Conservation (phyloP, 1,140 invertebrate genomes). For the Drosophila paulistorum region DNA sequence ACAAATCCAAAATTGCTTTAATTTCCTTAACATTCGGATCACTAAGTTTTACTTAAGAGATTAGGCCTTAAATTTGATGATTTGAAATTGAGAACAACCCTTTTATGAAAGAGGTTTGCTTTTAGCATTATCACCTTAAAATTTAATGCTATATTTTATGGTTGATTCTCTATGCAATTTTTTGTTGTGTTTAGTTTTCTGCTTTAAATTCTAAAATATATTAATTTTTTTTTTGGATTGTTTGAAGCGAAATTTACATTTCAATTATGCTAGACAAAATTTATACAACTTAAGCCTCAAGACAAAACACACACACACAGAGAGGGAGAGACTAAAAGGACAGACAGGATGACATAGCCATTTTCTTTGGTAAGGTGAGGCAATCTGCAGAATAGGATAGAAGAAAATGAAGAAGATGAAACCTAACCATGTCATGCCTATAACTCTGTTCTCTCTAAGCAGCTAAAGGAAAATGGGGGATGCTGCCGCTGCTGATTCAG, state of each 20-base stretch:
- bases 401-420: slow-evolving; percentile 5
- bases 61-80: too few species aligned
- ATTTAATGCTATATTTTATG: neutral
- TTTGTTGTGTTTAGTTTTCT: slow-evolving; percentile 37
- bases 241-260: slow-evolving; percentile 66
- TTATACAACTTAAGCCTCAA: slow-evolving; percentile 40
- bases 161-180: neutral
- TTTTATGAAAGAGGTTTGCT: neutral
- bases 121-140: slow-evolving; percentile 1
- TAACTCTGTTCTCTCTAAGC: neutral
- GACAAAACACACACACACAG: slow-evolving; percentile 30
- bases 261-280: slow-evolving; percentile 65
- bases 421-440: slow-evolving; percentile 7
- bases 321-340: neutral
- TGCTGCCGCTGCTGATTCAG: slow-evolving; percentile 34
- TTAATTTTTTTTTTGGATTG: slow-evolving; percentile 53
- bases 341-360: slow-evolving; percentile 3
- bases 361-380: slow-evolving; percentile 9
- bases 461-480: slow-evolving; percentile 1
- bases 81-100: neutral
- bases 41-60: too few species aligned
- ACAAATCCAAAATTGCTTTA: too few species aligned
- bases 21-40: too few species aligned
- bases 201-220: slow-evolving; percentile 44
- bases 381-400: slow-evolving; percentile 4